Evolutionary conservation across 2,113 vertebrate species (phyloP).

Genomic region (Patagioenas fasciata): DNA sequence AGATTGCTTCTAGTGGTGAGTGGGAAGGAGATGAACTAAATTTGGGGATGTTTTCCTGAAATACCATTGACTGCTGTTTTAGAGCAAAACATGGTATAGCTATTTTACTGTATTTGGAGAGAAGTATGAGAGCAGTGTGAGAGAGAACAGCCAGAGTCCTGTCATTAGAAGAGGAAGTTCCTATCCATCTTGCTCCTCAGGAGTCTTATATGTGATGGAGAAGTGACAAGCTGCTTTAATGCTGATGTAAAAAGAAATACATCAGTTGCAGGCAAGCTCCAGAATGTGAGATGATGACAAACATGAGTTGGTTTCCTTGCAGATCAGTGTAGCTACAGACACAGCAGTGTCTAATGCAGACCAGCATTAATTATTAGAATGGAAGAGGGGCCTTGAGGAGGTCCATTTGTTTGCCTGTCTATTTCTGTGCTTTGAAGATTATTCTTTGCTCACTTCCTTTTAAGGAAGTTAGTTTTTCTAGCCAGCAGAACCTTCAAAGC

Average conservation of each 20-base stretch:
- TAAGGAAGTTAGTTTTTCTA: background rate
- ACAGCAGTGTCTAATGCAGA: background rate
- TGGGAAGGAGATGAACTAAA: background rate
- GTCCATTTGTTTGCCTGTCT: background rate
- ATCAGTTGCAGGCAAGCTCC: background rate
- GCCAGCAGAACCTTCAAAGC: background rate
- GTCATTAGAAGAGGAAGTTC: background rate
- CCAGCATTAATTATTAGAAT: background rate
- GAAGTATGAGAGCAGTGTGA: background rate
- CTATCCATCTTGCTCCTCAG: background rate
- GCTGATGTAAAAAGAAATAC: background rate
- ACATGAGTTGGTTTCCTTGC: background rate
- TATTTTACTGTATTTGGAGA: background rate
- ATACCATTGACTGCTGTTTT: background rate
- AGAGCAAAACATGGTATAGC: background rate
- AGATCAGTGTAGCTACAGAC: background rate
- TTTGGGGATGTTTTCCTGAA: background rate
- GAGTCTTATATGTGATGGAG: background rate
- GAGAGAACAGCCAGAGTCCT: background rate
- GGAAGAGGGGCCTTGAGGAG: background rate
- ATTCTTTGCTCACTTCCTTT: background rate
- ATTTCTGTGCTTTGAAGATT: background rate
- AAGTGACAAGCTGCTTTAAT: background rate
- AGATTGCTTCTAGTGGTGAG: background rate
- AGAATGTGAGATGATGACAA: background rate